These are phyloP conservation scores for Chirona hameri DNA, from an alignment of 2,888 invertebrate genomes.

Conservation along the genomic window DNA sequence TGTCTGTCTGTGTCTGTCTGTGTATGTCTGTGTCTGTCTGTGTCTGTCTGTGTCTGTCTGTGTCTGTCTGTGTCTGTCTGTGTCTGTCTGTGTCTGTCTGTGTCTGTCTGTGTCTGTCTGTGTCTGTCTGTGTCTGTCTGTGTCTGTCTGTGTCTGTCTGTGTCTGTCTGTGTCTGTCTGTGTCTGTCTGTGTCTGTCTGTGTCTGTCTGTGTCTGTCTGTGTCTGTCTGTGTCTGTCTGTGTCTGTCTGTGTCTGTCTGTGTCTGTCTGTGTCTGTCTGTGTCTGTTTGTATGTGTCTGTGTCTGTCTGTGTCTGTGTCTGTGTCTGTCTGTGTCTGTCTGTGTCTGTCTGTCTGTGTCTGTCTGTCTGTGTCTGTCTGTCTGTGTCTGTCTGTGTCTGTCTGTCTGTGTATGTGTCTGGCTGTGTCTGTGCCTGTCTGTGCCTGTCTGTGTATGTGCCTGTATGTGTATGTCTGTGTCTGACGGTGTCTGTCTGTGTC, in stretches of 20 bases:
- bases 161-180: too few species aligned
- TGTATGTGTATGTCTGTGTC: background rate
- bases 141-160: background rate
- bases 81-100: too few species aligned
- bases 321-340: too few species aligned
- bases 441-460: background rate
- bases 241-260: background rate
- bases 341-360: background rate
- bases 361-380: background rate
- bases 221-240: background rate
- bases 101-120: background rate
- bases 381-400: background rate
- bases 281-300: too few species aligned
- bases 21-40: background rate
- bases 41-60: too few species aligned
- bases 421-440: too few species aligned
- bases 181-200: background rate
- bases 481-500: background rate
- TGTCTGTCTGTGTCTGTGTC: background rate
- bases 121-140: background rate
- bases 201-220: too few species aligned
- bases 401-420: too few species aligned
- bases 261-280: background rate
- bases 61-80: background rate
- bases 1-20: background rate